These are phyloP conservation scores for Phalera bucephala DNA, from an alignment of 2,888 invertebrate genomes.

Conservation along the genomic window DNA sequence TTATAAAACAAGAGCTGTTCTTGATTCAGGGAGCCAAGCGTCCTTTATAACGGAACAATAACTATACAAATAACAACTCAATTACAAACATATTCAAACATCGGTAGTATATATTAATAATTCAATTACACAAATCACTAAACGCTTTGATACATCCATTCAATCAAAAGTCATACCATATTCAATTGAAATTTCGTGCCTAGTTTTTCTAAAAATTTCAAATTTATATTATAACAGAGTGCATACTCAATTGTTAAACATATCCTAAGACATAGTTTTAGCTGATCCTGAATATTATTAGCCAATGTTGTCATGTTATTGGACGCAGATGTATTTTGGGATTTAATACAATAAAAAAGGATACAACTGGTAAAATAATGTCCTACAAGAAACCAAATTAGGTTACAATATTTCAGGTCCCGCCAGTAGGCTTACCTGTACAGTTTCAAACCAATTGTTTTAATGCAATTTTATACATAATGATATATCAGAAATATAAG, in stretches of 20 bases:
- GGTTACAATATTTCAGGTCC: constrained; percentile 4
- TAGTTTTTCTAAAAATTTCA: not conserved
- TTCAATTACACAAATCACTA: not conserved
- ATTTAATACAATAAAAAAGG: not conserved
- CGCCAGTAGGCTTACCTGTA: not conserved
- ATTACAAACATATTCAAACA: not conserved
- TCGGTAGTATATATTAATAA: not conserved
- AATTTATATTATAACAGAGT: not conserved
- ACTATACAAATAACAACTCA: not conserved
- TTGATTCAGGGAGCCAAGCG: not conserved
- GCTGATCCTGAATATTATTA: not conserved
- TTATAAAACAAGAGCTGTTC: not conserved
- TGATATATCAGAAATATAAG: constrained; percentile 1
- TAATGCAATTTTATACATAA: not conserved
- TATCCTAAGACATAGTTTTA: not conserved
- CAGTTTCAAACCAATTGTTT: not conserved
- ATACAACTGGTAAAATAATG: not conserved
- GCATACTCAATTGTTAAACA: not conserved
- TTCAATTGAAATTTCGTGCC: not conserved
- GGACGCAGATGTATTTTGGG: not conserved
- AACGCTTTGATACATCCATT: not conserved
- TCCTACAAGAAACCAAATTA: constrained; percentile 1
- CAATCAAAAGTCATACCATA: not conserved
- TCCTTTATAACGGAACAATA: not conserved
- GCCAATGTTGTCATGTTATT: not conserved